Evolutionary conservation across 64 coral and sea anemone genomes (phyloP).

Genomic region (Montipora capricornis): DNA sequence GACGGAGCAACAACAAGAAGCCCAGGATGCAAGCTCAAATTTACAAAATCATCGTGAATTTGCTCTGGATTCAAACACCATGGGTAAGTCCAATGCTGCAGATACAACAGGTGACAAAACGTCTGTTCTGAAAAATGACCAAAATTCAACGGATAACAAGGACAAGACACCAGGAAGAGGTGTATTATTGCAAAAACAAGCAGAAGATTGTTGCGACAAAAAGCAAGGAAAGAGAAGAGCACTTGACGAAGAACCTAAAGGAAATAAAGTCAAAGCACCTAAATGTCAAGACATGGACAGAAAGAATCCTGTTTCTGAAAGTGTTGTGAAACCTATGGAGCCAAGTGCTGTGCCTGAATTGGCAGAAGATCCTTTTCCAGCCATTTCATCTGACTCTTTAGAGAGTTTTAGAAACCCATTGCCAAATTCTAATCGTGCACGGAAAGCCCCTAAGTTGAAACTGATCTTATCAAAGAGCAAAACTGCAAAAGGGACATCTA

Average conservation of each 20-base stretch:
- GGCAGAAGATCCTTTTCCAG: neutral
- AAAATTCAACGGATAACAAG: neutral
- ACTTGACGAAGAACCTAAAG: neutral
- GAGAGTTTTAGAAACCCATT: constrained; percentile 2
- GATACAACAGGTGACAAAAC: neutral
- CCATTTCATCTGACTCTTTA: neutral
- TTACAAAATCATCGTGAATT: neutral
- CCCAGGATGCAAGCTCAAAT: neutral
- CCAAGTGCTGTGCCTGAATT: neutral
- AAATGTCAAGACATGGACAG: neutral
- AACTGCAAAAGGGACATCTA: neutral
- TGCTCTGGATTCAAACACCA: neutral
- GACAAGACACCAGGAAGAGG: neutral
- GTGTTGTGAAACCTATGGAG: neutral
- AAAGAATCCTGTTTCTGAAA: neutral
- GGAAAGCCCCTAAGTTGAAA: constrained; percentile 37
- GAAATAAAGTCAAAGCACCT: neutral
- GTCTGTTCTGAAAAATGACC: neutral
- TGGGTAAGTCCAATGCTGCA: neutral
- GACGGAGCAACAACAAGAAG: neutral
- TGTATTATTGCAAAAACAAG: neutral
- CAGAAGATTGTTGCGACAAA: neutral
- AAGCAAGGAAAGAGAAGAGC: neutral
- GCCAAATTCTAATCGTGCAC: neutral
- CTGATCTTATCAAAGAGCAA: constrained; percentile 16